Conservation (phyloP, 2,888 invertebrate genomes). For the Horisme vitalbata region DNA sequence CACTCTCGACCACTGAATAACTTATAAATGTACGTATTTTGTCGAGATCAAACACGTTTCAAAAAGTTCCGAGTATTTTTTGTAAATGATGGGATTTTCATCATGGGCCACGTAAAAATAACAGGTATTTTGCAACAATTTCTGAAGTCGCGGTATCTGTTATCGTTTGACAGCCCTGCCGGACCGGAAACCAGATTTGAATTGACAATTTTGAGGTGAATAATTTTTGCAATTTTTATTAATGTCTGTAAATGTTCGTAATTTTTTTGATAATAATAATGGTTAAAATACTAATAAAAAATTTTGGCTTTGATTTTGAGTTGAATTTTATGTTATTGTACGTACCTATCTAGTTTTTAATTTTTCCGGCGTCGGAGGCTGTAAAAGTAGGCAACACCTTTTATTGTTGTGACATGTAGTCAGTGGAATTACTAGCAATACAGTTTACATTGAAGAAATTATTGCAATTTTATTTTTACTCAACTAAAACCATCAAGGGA, state of each 20-base stretch:
- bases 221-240: neutral
- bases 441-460: no score
- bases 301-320: no score
- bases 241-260: neutral
- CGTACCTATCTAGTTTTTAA: no score
- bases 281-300: neutral
- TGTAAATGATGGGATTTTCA: neutral
- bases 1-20: conserved; percentile 12
- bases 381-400: no score
- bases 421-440: no score
- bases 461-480: no score
- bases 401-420: no score
- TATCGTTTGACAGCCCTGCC: conserved; percentile 4
- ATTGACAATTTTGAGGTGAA: conserved; percentile 1
- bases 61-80: conserved; percentile 5
- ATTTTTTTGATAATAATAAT: neutral
- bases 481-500: no score
- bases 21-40: conserved; percentile 1
- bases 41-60: conserved; percentile 17
- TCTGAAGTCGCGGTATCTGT: neutral
- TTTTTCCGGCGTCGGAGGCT: no score
- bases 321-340: no score
- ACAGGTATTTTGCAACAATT: conserved; percentile 2
- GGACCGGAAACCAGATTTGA: neutral
- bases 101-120: conserved; percentile 1